Conservation (phyloP, 2,113 vertebrate species). For the Rafetus swinhoei region DNA sequence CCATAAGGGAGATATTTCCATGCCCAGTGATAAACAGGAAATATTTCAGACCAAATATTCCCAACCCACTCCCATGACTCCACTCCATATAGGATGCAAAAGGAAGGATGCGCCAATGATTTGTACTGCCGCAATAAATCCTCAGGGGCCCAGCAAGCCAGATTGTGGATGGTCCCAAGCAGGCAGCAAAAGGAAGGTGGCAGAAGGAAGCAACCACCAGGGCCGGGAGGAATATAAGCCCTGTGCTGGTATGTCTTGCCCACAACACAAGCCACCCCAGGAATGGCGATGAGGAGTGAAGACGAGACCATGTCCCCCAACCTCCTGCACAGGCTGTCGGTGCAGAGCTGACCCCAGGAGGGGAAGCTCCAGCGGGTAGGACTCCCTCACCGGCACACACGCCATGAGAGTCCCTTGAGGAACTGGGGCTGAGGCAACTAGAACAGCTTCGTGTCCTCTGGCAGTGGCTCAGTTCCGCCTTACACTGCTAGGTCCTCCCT, state of each 20-base stretch:
- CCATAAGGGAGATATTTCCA: not conserved
- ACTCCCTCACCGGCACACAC: not conserved
- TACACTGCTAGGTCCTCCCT: not conserved
- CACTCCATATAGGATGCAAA: not conserved
- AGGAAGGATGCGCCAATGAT: accelerated
- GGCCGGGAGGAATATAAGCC: not conserved
- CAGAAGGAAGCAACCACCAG: not conserved
- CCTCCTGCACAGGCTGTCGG: accelerated
- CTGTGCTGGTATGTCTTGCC: not conserved
- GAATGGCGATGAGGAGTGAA: not conserved
- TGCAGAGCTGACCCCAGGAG: not conserved
- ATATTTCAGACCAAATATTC: no score
- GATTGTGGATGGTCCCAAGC: not conserved
- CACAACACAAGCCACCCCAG: not conserved
- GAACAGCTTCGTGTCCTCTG: not conserved
- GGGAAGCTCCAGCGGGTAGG: not conserved
- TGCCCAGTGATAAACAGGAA: accelerated
- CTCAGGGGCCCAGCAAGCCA: not conserved
- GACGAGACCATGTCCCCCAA: accelerated
- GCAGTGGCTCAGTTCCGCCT: not conserved
- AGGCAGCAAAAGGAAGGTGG: not conserved
- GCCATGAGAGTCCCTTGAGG: not conserved
- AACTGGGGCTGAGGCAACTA: not conserved
- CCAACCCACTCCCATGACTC: not conserved
- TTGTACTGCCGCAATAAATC: not conserved